Evolutionary conservation across 2,888 invertebrate species (phyloP).

Genomic region (Amblyjoppa fuscipennis): DNA sequence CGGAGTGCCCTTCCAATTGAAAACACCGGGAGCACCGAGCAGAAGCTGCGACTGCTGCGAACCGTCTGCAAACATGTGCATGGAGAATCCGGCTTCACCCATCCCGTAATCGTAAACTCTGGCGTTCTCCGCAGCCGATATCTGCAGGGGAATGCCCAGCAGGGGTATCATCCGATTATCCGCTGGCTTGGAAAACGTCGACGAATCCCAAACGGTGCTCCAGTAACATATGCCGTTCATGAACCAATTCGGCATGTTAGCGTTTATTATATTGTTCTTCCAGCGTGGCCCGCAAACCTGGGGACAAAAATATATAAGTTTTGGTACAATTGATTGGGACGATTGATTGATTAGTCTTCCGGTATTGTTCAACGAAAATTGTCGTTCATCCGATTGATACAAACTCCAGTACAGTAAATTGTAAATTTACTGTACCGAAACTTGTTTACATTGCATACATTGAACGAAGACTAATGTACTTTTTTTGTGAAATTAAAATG

Average conservation of each 20-base stretch:
- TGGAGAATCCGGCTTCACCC: constrained; percentile 77
- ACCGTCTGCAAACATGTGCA: constrained; percentile 68
- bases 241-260: constrained; percentile 57
- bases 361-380: no score
- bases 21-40: constrained; percentile 82
- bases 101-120: constrained; percentile 73
- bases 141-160: constrained; percentile 33
- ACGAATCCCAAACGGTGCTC: constrained; percentile 31
- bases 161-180: constrained; percentile 54
- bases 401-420: no score
- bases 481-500: no score
- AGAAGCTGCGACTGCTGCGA: constrained; percentile 67
- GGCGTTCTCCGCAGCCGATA: constrained; percentile 13
- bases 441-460: no score
- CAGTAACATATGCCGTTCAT: constrained; percentile 81
- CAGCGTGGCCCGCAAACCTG: constrained; percentile 85
- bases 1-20: constrained; percentile 78
- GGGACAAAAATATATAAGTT: not conserved
- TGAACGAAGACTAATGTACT: no score
- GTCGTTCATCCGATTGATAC: no score
- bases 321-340: no score
- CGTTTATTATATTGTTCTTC: constrained; percentile 73
- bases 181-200: constrained; percentile 64
- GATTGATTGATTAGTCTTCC: no score
- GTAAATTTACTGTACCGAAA: no score